These are phyloP conservation scores for Epicampocera succincta DNA, from an alignment of 2,888 invertebrate genomes.

Conservation along the genomic window DNA sequence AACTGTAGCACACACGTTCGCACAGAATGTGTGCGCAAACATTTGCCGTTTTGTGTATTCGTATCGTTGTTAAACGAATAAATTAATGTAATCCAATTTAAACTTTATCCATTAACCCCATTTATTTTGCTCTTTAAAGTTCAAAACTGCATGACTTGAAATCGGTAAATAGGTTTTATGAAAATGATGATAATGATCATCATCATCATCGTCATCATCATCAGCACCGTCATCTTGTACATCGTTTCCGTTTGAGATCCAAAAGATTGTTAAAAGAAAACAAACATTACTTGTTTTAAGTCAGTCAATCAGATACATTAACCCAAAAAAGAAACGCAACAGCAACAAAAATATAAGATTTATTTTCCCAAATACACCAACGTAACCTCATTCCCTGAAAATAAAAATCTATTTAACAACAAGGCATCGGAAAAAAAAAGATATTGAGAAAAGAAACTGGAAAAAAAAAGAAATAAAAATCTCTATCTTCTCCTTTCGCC, in stretches of 20 bases:
- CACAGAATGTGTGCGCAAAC: too few species aligned
- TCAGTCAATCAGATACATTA: conserved; percentile 24
- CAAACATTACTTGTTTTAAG: conserved; percentile 17
- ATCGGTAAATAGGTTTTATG: conserved; percentile 37
- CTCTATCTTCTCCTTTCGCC: conserved; percentile 18
- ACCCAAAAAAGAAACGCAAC: neutral
- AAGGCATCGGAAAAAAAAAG: neutral
- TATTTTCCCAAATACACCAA: conserved; percentile 40
- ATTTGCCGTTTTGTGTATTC: neutral
- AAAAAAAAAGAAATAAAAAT: conserved; percentile 6
- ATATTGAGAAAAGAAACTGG: neutral
- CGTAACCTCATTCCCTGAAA: conserved; percentile 51
- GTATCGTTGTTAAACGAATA: conserved; percentile 31
- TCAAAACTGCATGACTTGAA: conserved; percentile 48
- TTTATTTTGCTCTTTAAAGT: conserved; percentile 47
- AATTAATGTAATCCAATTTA: conserved; percentile 60
- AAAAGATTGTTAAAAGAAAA: conserved; percentile 49
- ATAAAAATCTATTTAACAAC: conserved; percentile 42
- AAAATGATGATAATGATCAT: conserved; percentile 17
- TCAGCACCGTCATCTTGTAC: conserved; percentile 31
- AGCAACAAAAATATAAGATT: conserved; percentile 7
- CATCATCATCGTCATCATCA: conserved; percentile 7
- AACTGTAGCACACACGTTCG: too few species aligned
- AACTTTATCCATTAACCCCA: conserved; percentile 51
- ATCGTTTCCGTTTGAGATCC: conserved; percentile 59